Evolutionary conservation across 2,888 invertebrate genomes (phyloP).

Genomic region (Lapara coniferarum): DNA sequence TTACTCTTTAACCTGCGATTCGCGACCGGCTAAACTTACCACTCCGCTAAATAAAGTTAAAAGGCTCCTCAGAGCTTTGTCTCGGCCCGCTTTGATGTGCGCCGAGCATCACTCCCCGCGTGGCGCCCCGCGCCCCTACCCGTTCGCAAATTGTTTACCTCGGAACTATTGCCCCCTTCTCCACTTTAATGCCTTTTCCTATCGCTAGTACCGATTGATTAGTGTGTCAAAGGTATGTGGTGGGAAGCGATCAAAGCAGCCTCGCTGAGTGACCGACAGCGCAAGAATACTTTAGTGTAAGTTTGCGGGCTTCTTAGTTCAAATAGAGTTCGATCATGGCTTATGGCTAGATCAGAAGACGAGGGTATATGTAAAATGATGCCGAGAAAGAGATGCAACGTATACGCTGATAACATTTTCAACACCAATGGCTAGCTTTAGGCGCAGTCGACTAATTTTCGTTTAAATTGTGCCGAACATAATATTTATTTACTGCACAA

Average conservation of each 20-base stretch:
- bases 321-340: too few species aligned
- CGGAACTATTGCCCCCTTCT: conserved; percentile 81
- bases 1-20: conserved; percentile 84
- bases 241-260: conserved; percentile 62
- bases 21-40: conserved; percentile 84
- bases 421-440: too few species aligned
- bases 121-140: conserved; percentile 40
- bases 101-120: conserved; percentile 53
- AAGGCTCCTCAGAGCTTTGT: conserved; percentile 82
- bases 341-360: too few species aligned
- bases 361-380: too few species aligned
- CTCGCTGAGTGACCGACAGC: conserved; percentile 33
- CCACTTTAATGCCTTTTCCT: conserved; percentile 80
- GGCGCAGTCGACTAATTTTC: neutral
- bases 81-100: conserved; percentile 81
- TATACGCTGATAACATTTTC: too few species aligned
- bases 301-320: neutral
- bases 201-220: conserved; percentile 76
- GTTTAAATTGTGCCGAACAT: neutral
- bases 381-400: too few species aligned
- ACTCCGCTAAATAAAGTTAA: conserved; percentile 84
- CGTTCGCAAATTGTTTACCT: conserved; percentile 78
- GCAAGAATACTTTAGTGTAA: neutral
- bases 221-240: conserved; percentile 50
- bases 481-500: neutral